Conservation (phyloP, 2,113 vertebrate genomes). For the Cepphus grylle region DNA sequence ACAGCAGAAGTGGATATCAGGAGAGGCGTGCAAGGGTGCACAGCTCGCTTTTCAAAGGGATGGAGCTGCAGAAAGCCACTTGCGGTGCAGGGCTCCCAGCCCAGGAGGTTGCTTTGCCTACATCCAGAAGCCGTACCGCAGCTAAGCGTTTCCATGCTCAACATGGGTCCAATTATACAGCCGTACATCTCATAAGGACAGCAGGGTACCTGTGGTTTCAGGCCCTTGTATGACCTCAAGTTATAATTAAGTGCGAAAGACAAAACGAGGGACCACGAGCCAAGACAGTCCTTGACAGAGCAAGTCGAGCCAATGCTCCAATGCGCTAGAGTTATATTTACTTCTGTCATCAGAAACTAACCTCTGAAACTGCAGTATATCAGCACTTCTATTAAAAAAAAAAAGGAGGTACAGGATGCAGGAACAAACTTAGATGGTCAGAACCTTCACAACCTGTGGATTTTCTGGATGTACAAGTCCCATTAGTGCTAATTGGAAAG, state of each 20-base stretch:
- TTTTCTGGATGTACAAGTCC: neutral
- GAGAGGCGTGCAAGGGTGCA: neutral
- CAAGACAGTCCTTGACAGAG: neutral
- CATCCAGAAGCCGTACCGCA: neutral
- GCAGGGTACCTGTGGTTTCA: neutral
- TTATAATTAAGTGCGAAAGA: neutral
- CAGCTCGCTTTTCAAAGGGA: neutral
- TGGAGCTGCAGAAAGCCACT: neutral
- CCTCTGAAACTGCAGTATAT: neutral
- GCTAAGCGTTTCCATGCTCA: rapidly evolving
- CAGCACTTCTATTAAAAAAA: neutral
- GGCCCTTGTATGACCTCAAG: neutral
- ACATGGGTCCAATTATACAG: neutral
- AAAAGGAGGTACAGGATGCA: neutral
- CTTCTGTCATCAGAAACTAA: neutral
- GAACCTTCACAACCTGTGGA: neutral
- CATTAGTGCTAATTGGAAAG: neutral
- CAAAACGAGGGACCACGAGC: neutral
- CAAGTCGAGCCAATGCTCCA: neutral
- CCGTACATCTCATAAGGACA: neutral
- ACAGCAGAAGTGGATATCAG: neutral
- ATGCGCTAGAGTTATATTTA: neutral
- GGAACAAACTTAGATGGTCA: neutral
- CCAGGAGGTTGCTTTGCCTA: neutral
- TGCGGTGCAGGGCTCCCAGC: neutral